Conservation (phyloP, 2,888 invertebrate species). For the Leucozona laternaria region DNA sequence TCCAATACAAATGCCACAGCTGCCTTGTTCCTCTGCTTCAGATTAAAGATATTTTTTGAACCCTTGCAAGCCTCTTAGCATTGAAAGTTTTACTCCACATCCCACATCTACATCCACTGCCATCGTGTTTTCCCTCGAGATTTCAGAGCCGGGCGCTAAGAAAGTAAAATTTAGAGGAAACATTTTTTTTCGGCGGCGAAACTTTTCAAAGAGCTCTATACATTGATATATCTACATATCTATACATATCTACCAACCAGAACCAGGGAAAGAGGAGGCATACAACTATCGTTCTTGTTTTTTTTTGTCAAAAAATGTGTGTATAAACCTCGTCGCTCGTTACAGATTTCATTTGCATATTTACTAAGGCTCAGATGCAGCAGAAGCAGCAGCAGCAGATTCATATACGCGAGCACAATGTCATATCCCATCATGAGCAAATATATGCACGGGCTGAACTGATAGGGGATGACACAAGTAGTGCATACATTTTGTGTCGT, state of each 20-base stretch:
- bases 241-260: not conserved
- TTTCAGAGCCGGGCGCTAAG: constrained; percentile 17
- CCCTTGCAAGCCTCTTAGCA: constrained; percentile 17
- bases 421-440: constrained; percentile 63
- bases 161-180: constrained; percentile 67
- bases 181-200: constrained; percentile 48
- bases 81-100: constrained; percentile 41
- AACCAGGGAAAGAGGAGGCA: constrained; percentile 25
- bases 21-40: constrained; percentile 24
- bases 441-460: constrained; percentile 51
- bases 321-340: constrained; percentile 62
- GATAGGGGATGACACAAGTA: constrained; percentile 47
- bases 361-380: constrained; percentile 68
- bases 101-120: constrained; percentile 20
- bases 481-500: constrained; percentile 36
- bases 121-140: constrained; percentile 11
- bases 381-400: not conserved
- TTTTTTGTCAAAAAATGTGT: constrained; percentile 16
- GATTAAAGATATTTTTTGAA: constrained; percentile 28
- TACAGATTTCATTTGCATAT: constrained; percentile 74
- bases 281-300: not conserved
- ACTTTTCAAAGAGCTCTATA: constrained; percentile 56
- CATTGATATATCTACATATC: not conserved
- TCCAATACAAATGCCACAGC: constrained; percentile 6
- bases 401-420: constrained; percentile 40